Evolutionary conservation across 2,888 invertebrate species (phyloP).

Genomic region (Physocephala rufipes): DNA sequence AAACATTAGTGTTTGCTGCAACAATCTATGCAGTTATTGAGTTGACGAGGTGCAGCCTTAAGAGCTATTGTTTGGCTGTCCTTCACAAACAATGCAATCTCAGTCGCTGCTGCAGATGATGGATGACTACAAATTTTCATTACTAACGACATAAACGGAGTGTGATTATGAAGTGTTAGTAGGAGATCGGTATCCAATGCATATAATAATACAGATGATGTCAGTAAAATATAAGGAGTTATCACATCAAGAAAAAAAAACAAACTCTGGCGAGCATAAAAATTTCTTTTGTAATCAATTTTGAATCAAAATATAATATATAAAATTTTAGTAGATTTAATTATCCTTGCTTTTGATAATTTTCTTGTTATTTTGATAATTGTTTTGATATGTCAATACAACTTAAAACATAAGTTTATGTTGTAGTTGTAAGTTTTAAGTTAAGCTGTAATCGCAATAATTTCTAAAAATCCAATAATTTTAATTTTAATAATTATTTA

Average conservation of each 20-base stretch:
- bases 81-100: conserved; percentile 41
- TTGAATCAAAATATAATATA: not conserved
- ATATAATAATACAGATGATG: conserved; percentile 45
- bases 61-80: conserved; percentile 33
- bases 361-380: no score
- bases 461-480: not conserved
- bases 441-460: not conserved
- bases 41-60: conserved; percentile 24
- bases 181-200: conserved; percentile 23
- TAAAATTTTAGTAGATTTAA: no score
- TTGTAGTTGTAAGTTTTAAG: not conserved
- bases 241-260: not conserved
- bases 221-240: conserved; percentile 40
- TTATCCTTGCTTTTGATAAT: no score
- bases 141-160: conserved; percentile 42
- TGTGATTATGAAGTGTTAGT: conserved; percentile 23
- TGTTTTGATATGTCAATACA: no score
- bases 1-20: not conserved
- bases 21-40: conserved; percentile 19
- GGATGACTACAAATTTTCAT: conserved; percentile 43
- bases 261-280: not conserved
- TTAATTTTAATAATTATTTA: not conserved
- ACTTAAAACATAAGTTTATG: not conserved
- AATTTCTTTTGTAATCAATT: not conserved
- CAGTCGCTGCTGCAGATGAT: conserved; percentile 43